These are phyloP conservation scores for Drosophila cardini DNA, from an alignment of 1,140 invertebrate species.

Conservation along the genomic window DNA sequence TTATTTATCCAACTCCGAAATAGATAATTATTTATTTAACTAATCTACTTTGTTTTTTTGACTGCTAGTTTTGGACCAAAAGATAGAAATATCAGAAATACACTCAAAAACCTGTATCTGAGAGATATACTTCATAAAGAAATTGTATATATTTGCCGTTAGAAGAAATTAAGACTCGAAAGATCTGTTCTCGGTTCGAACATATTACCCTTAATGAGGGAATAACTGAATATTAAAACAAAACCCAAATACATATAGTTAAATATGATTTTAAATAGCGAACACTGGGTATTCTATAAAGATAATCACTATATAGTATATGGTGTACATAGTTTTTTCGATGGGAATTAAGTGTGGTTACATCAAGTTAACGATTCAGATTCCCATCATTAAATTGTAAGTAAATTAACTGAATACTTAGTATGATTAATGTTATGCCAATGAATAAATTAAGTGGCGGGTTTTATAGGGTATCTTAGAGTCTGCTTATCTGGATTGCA, in stretches of 20 bases:
- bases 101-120: conserved; percentile 39
- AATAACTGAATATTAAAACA: conserved; percentile 51
- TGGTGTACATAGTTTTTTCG: neutral
- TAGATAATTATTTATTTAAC: conserved; percentile 56
- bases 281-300: conserved; percentile 14
- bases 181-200: neutral
- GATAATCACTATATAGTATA: neutral
- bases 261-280: conserved; percentile 18
- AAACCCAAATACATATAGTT: conserved; percentile 46
- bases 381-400: neutral
- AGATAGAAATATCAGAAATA: conserved; percentile 24
- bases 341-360: neutral
- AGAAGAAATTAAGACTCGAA: conserved; percentile 22
- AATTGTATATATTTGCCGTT: conserved; percentile 46
- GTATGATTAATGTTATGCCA: neutral
- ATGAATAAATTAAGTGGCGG: neutral
- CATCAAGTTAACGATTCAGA: neutral
- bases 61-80: conserved; percentile 28
- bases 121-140: conserved; percentile 22
- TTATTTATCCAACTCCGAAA: conserved; percentile 43
- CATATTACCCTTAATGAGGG: conserved; percentile 30
- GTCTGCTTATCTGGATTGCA: conserved; percentile 1
- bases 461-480: conserved; percentile 23
- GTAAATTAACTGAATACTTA: neutral
- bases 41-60: conserved; percentile 41